Evolutionary conservation across 2,797 vertebrate species (phyloP).

Genomic region (Liparis tanakae): DNA sequence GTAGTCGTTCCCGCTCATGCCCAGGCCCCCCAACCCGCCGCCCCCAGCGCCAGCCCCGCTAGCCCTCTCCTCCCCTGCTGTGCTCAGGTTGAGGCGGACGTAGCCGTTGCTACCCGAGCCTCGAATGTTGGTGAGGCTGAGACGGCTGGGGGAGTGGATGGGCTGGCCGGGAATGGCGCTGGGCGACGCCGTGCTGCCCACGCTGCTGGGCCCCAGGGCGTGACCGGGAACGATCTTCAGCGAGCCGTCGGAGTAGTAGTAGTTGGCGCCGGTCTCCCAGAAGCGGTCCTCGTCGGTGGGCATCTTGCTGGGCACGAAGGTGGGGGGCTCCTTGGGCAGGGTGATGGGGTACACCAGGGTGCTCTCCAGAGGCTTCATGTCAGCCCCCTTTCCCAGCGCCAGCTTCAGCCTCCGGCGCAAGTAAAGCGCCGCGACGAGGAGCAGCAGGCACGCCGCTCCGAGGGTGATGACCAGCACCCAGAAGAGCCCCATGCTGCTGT

Average conservation of each 20-base stretch:
- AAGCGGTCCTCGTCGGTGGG: constrained; percentile 93
- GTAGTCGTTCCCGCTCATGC: constrained; percentile 85
- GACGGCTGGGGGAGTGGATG: constrained; percentile 92
- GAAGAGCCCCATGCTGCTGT: constrained; percentile 90
- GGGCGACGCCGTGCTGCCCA: constrained; percentile 86
- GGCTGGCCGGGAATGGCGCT: constrained; percentile 91
- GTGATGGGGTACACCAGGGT: constrained; percentile 95
- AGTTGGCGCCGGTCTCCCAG: constrained; percentile 94
- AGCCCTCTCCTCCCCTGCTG: constrained; percentile 87
- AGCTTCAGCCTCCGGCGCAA: constrained; percentile 89
- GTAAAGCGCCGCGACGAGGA: constrained; percentile 89
- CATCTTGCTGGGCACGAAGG: constrained; percentile 90
- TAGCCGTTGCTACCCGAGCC: constrained; percentile 94
- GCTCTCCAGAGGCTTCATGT: constrained; percentile 91
- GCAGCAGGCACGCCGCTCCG: constrained; percentile 88
- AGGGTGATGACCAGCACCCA: constrained; percentile 94
- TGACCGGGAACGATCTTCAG: constrained; percentile 97
- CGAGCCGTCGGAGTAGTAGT: constrained; percentile 95
- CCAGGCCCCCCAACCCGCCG: constrained; percentile 76
- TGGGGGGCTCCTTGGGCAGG: constrained; percentile 91
- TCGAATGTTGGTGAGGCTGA: constrained; percentile 92
- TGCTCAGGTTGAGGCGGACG: constrained; percentile 91
- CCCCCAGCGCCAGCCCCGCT: constrained; percentile 81
- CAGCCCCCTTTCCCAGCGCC: constrained; percentile 88
- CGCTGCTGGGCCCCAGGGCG: constrained; percentile 86